phyloP scores from a whole-genome alignment of 30 jellyfish, hydroid and myxozoan genomes.

The Cassiopea xamachana region DNA sequence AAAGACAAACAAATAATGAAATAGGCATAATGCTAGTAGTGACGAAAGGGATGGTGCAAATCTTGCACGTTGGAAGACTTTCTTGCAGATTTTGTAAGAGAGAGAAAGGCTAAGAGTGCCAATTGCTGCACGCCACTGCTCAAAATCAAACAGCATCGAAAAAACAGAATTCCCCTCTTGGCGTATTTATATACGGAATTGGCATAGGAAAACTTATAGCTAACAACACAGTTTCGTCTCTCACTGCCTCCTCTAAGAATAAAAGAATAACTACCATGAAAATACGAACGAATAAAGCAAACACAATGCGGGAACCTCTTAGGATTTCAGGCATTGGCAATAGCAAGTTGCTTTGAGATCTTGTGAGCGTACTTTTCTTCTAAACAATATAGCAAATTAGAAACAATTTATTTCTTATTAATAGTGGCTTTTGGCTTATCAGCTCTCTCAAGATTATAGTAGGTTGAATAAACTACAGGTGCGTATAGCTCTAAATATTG shows the following conservation, averaged over 20 bases:
- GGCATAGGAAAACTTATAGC: background rate
- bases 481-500: background rate
- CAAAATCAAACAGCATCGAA: conserved; percentile 21
- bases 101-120: conserved; percentile 8
- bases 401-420: background rate
- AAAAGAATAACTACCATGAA: background rate
- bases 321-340: background rate
- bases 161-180: background rate
- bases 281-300: background rate
- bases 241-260: background rate
- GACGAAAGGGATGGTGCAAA: background rate
- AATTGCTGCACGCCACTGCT: conserved; percentile 18
- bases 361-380: background rate
- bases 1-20: background rate
- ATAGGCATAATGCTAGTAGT: background rate
- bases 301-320: background rate
- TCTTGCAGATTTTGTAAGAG: background rate
- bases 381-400: background rate
- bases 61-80: conserved; percentile 4
- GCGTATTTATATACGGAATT: background rate
- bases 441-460: background rate
- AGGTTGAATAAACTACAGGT: background rate
- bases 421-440: background rate
- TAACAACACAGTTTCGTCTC: background rate
- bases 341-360: background rate